Conservation (phyloP, 2,888 invertebrate genomes). For the Charanyca ferruginea region DNA sequence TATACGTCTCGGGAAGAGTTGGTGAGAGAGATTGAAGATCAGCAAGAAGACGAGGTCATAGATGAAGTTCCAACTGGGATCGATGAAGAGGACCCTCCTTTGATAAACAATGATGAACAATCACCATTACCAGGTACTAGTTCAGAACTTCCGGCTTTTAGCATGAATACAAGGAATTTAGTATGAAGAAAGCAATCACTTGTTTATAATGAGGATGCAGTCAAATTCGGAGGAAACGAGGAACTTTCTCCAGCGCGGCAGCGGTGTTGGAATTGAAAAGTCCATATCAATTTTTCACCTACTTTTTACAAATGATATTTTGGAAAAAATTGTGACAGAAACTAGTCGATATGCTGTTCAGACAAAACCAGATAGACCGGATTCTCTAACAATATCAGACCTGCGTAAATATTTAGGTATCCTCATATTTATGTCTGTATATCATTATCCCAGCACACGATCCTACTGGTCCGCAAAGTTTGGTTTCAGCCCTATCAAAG, state of each 20-base stretch:
- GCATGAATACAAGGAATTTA: slow-evolving; percentile 28
- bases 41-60: slow-evolving; percentile 25
- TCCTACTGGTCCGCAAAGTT: slow-evolving; percentile 55
- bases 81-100: slow-evolving; percentile 6
- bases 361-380: no score
- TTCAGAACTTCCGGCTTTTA: slow-evolving; percentile 12
- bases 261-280: slow-evolving; percentile 47
- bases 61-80: slow-evolving; percentile 10
- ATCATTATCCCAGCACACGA: slow-evolving; percentile 56
- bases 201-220: slow-evolving; percentile 36
- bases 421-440: slow-evolving; percentile 64
- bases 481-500: slow-evolving; percentile 54
- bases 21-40: slow-evolving; percentile 35
- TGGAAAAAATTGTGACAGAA: slow-evolving; percentile 49
- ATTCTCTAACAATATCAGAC: no score
- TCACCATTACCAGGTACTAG: not conserved
- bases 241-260: slow-evolving; percentile 52
- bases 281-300: slow-evolving; percentile 46
- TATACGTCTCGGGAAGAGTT: slow-evolving; percentile 35
- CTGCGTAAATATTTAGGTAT: no score
- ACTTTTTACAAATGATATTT: slow-evolving; percentile 48
- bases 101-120: slow-evolving; percentile 7
- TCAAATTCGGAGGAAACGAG: slow-evolving; percentile 45
- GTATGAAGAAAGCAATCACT: slow-evolving; percentile 51
- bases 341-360: no score